Evolutionary conservation across 2,113 vertebrate genomes (phyloP).

Genomic region (Gnathonemus echidnorhynchus): DNA sequence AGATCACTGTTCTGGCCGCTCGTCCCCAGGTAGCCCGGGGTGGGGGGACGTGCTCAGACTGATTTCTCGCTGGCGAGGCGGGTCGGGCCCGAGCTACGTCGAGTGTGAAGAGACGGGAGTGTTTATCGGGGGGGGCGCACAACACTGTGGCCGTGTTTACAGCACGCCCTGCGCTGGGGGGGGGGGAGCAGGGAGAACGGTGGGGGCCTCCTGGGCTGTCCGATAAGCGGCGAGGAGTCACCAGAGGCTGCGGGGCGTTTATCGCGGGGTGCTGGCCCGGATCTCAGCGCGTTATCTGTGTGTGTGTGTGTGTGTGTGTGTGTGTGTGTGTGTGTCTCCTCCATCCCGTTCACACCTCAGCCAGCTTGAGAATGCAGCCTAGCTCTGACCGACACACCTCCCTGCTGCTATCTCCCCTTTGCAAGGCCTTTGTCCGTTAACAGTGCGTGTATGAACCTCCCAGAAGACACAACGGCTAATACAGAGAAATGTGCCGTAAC

Average conservation of each 20-base stretch:
- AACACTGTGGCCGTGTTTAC: background rate
- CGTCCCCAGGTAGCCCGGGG: background rate
- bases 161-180: background rate
- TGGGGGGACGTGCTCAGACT: background rate
- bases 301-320: background rate
- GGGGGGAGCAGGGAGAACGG: fast-evolving
- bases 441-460: background rate
- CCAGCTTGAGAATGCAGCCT: background rate
- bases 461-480: background rate
- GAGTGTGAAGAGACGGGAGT: background rate
- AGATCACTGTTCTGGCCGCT: background rate
- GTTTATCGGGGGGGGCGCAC: background rate
- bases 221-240: background rate
- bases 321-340: background rate
- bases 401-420: background rate
- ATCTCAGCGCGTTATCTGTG: background rate
- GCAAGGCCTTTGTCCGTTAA: background rate
- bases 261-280: background rate
- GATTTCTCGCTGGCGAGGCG: background rate
- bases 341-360: background rate
- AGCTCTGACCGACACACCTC: background rate
- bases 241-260: background rate
- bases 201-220: background rate
- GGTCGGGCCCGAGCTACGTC: background rate
- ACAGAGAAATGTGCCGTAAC: background rate